Base-by-base conservation (phyloP, 2,888 invertebrate species). In the Asteroscopus sphinx region DNA sequence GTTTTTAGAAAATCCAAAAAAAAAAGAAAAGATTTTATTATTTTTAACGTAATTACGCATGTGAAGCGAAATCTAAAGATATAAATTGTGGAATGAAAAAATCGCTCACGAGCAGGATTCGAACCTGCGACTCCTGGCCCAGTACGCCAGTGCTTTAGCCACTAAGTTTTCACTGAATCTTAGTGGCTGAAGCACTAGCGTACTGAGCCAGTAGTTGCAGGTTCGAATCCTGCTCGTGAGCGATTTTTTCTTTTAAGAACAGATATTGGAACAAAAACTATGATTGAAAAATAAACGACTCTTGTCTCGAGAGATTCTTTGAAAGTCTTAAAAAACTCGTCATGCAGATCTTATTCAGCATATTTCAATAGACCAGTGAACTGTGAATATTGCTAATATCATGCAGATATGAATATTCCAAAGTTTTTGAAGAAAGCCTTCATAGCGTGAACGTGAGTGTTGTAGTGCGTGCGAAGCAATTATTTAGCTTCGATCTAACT, bases 351-450 rank as follows among this genome's bases (percentile, higher is more conserved):
- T 46, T 49, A 37, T 15, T 51, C 16, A 52, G 49, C 15, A 21
- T 33, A 47, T 55, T 35, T 7, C 44, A 48, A 48, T 41, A 13
- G 47, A 42, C 12, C 49, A 69, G 30, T 55, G 69, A 69, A 25
- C 64, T 35, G 42, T 32, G 33, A 41, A 69, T 40, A 45, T 60
- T 40, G 26, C 41, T 60, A 44, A 51, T 47, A 46, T 45, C 48
- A 53, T 42, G 13, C 8, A 47, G 33, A 55, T 55, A 44, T 63
- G 35, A 53, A 33, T 48, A 48, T 45, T 25, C 1, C 25, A 13
- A 8, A 45, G n/a, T 33, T 15, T 59, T 59, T 55, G 30, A 62
- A 30, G 36, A 46, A 39, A 51, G 7, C 6, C 21, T 15, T n/a
- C 15, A 6, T 13, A n/a, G 32, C 17, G 46, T 53, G 37, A 51